Conservation (phyloP, 2,888 invertebrate species). For the Homarus gammarus region DNA sequence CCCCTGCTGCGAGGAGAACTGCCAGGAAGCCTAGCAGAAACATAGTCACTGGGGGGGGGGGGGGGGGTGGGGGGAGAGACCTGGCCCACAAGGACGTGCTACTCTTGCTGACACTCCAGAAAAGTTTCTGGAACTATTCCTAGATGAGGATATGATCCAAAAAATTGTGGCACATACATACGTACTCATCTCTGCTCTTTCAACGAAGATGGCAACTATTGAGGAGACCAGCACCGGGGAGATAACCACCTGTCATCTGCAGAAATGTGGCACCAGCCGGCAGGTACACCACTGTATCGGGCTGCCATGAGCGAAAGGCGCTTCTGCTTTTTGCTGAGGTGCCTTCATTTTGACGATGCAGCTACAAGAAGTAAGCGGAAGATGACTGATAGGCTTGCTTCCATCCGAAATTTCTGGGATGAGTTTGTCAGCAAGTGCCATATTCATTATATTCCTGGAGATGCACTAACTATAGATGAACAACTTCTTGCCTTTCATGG, state of each 20-base stretch:
- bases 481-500: slow-evolving; percentile 77
- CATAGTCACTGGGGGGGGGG: too few relatives aligned
- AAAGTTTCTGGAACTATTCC: too few relatives aligned
- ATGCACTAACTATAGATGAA: slow-evolving; percentile 77
- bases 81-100: too few relatives aligned
- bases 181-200: too few relatives aligned
- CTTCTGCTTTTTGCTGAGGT: slow-evolving; percentile 25
- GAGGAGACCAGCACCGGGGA: background rate
- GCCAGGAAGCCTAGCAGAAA: too few relatives aligned
- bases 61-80: too few relatives aligned
- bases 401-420: slow-evolving; percentile 43
- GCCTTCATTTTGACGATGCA: slow-evolving; percentile 48
- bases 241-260: slow-evolving; percentile 22
- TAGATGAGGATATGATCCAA: too few relatives aligned
- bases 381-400: slow-evolving; percentile 39
- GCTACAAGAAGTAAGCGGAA: slow-evolving; percentile 15
- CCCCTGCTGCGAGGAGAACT: too few relatives aligned
- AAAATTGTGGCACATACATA: background rate
- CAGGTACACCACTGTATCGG: slow-evolving; percentile 20
- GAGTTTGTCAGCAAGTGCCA: slow-evolving; percentile 76
- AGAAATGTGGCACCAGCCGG: slow-evolving; percentile 31
- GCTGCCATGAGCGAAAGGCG: slow-evolving; percentile 30
- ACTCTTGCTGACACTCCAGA: too few relatives aligned
- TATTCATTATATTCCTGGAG: slow-evolving; percentile 73
- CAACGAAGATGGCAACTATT: background rate